These are phyloP conservation scores for Syngnathoides biaculeatus DNA, from an alignment of 2,113 vertebrate genomes.

Conservation along the genomic window DNA sequence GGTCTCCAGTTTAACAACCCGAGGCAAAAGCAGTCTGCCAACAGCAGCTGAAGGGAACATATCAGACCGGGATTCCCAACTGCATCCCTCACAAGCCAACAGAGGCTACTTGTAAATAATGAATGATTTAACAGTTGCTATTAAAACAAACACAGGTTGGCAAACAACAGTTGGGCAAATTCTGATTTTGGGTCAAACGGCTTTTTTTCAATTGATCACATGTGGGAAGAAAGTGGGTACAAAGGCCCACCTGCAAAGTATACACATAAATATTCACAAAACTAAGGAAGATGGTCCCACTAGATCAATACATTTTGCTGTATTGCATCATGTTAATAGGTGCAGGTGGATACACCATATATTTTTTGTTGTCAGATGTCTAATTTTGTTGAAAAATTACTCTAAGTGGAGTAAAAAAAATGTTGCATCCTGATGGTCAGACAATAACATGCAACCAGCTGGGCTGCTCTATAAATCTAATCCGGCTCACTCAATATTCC, in stretches of 20 bases:
- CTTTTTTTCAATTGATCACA: not conserved
- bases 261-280: not conserved
- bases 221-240: not conserved
- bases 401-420: not conserved
- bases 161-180: slow-evolving; percentile 6
- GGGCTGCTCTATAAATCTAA: not conserved
- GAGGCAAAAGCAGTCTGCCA: not conserved
- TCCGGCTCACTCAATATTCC: not conserved
- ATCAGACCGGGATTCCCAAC: slow-evolving; percentile 4
- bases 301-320: not conserved
- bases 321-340: not conserved
- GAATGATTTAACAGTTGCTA: slow-evolving; percentile 7
- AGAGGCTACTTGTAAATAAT: slow-evolving; percentile 10
- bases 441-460: not conserved
- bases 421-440: not conserved
- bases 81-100: slow-evolving; percentile 6
- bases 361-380: not conserved
- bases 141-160: slow-evolving; percentile 4
- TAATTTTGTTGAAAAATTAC: not conserved
- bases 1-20: slow-evolving; percentile 3
- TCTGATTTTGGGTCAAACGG: not conserved
- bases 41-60: slow-evolving; percentile 4
- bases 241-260: not conserved
- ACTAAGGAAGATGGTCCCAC: not conserved
- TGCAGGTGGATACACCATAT: no score